A percentile compares a stretch with the other conserved stretches of the same genome.
Conservation (phyloP, 2,797 vertebrate genomes). For the Salmo trutta region DNA sequence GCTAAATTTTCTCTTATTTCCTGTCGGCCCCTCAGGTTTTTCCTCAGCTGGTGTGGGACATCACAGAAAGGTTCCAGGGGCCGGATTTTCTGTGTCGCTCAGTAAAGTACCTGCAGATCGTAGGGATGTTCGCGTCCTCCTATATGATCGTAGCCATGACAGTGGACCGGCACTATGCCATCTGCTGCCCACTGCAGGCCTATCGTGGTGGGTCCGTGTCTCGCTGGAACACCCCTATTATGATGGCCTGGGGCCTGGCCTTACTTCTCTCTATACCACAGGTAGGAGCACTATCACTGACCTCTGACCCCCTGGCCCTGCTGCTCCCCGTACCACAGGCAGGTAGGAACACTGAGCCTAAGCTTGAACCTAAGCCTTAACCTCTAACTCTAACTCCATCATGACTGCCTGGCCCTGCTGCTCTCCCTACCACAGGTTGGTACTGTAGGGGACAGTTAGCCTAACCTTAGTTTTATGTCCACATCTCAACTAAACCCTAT, state of each 20-base stretch:
- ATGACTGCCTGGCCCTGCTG: too few species aligned
- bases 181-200: conserved; percentile 90
- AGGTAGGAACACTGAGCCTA: not conserved
- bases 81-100: conserved; percentile 87
- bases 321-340: not conserved
- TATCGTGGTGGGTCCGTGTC: conserved; percentile 84
- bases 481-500: too few species aligned
- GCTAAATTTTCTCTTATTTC: not conserved
- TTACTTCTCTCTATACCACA: conserved; percentile 89
- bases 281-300: conserved; percentile 56
- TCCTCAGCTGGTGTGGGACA: conserved; percentile 94
- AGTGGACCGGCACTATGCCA: conserved; percentile 91
- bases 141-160: conserved; percentile 97
- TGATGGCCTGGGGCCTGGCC: conserved; percentile 85
- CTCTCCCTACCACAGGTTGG: not conserved
- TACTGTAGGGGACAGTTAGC: too few species aligned
- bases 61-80: conserved; percentile 90
- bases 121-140: conserved; percentile 97
- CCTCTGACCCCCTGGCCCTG: not conserved
- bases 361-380: not conserved
- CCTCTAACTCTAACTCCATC: too few species aligned
- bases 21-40: conserved; percentile 82
- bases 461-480: too few species aligned
- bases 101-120: conserved; percentile 94
- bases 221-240: conserved; percentile 83